Base-by-base conservation (phyloP, 2,797 vertebrate species). In the Thaleichthys pacificus region DNA sequence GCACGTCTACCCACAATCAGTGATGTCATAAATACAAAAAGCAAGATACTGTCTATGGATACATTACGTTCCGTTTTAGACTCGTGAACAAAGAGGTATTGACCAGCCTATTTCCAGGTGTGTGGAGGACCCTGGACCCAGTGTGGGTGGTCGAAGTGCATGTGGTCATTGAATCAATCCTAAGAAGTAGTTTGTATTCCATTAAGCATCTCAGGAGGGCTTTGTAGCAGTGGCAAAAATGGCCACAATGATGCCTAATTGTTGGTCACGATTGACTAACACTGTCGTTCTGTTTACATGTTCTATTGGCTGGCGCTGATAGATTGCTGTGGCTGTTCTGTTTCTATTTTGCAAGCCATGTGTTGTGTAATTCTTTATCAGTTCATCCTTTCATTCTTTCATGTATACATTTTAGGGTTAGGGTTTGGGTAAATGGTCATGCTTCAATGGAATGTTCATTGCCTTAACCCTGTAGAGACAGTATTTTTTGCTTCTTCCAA, bases 101-200 rank as follows among this genome's bases (percentile, higher is more conserved):
- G 88, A 89, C 80, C 69, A 56, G 73, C 69, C 8, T 49, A 66
- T 71, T 75, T 84, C 87, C 86, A 67, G 69, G 77, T 77, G 77
- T 77, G 88, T 78, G 80, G 71, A 80, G 1, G 81, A 71, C 82
- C 80, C 77, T 56, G 77, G n/a, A n/a, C n/a, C n/a, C n/a, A n/a
- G 79, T 80, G 79, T 49, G 35, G 63, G 71, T 82, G 86, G 90
- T 91, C 80, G 76, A 92, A 91, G 84, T 38, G 77, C 76, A 82
- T 84, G 78, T 76, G 87, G 84, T 79, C 85, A 86, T 56, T 75
- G 84, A 86, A 87, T 82, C 75, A 72, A 81, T 82, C 3, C 83
- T 80, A 76, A 77, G 81, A 86, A 75, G 75, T 91, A 80, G 87
- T 89, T 89, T 88, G 88, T 89, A 88, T 90, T 91, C 89, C 79